A percentile compares a stretch with the other conserved stretches of the same genome.
Conservation (phyloP, 2,113 vertebrate species). For the Scomber japonicus region DNA sequence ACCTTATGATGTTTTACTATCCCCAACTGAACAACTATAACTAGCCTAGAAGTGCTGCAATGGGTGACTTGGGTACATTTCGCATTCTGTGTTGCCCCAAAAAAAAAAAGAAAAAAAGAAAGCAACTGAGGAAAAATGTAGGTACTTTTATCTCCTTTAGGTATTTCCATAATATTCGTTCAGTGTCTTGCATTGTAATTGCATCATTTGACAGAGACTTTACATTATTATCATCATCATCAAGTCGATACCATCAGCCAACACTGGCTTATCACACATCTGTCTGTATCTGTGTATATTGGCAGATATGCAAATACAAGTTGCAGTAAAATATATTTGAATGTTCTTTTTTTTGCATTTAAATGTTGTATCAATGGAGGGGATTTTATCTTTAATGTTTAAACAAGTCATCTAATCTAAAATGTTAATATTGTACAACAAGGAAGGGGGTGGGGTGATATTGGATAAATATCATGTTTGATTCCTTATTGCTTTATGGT, state of each 20-base stretch:
- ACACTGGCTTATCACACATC: not conserved
- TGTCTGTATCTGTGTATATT: not conserved
- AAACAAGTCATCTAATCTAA: too few species aligned
- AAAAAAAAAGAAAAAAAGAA: not conserved
- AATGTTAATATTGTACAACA: too few species aligned
- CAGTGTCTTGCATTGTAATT: slow-evolving; percentile 1
- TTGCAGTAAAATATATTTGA: not conserved
- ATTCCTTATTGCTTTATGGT: too few species aligned
- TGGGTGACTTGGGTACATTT: not conserved
- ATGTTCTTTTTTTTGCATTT: not conserved
- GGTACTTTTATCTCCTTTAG: not conserved
- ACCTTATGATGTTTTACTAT: not conserved
- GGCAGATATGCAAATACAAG: not conserved
- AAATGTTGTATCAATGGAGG: not conserved
- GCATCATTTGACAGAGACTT: slow-evolving; percentile 23
- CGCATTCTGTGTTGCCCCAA: not conserved
- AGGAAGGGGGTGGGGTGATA: too few species aligned
- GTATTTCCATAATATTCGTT: not conserved
- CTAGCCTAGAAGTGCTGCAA: not conserved
- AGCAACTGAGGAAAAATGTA: not conserved
- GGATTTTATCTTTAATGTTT: not conserved
- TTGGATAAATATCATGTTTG: too few species aligned
- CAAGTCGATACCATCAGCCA: not conserved
- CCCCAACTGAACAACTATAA: not conserved
- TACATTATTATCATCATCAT: not conserved